Conservation (phyloP, 2,888 invertebrate genomes). For the Xestoiulus laeticollis region DNA sequence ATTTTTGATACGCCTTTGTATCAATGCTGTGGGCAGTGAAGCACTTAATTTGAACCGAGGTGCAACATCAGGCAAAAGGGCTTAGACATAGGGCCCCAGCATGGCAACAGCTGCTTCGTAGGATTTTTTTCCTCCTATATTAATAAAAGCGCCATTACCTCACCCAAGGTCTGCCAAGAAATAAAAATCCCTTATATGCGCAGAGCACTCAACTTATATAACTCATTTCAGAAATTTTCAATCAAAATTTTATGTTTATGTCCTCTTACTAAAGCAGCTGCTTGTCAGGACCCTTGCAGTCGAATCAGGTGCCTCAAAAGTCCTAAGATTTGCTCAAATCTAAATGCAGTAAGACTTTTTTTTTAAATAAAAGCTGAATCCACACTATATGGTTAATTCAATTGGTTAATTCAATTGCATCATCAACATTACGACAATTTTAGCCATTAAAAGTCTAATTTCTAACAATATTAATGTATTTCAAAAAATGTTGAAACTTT, state of each 20-base stretch:
- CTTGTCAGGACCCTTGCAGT: background rate
- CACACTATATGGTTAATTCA: too few species aligned
- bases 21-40: constrained; percentile 18
- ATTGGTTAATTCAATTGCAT: too few species aligned
- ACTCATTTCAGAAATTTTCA: constrained; percentile 34
- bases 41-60: constrained; percentile 27
- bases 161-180: constrained; percentile 7
- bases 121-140: constrained; percentile 1
- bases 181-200: constrained; percentile 20
- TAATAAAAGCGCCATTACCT: constrained; percentile 27
- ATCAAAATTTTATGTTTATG: constrained; percentile 28
- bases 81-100: constrained; percentile 4
- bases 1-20: constrained; percentile 15
- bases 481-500: too few species aligned
- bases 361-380: too few species aligned
- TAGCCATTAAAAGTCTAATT: too few species aligned
- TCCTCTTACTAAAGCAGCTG: background rate
- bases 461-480: too few species aligned
- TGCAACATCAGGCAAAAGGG: constrained; percentile 3
- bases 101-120: background rate
- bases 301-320: background rate
- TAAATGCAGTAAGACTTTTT: too few species aligned
- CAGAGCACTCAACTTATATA: background rate
- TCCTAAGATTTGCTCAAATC: too few species aligned
- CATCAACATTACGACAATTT: too few species aligned